A percentile compares a stretch with the other conserved stretches of the same genome.
Evolutionary conservation across 1,140 invertebrate genomes (phyloP).

Genomic region (Procambarus virginalis): DNA sequence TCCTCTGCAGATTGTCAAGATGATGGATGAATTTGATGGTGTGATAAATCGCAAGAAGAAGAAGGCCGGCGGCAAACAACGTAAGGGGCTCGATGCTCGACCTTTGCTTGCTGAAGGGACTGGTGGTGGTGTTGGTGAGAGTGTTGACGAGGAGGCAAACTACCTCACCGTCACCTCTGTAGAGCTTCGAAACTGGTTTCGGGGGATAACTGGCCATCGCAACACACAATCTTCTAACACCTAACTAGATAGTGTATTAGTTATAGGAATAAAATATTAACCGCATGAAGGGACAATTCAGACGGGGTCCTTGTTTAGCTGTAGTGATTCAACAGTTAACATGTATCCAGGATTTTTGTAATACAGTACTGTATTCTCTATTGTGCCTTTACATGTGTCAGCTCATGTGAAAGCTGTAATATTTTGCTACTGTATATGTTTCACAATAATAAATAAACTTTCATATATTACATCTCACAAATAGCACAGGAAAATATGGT

Average conservation of each 20-base stretch:
- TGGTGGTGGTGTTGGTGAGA: slow-evolving; percentile 65
- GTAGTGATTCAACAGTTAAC: no score
- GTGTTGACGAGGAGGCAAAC: slow-evolving; percentile 69
- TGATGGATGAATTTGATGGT: slow-evolving; percentile 96
- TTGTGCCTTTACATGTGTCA: no score
- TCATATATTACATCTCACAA: no score
- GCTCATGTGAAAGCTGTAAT: no score
- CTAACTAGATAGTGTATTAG: slow-evolving; percentile 13
- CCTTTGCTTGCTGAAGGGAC: slow-evolving; percentile 77
- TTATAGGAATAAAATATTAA: neutral
- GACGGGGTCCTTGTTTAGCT: no score
- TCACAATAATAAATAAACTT: no score
- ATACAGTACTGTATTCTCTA: no score
- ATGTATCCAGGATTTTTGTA: no score
- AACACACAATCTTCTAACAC: slow-evolving; percentile 44
- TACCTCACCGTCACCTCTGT: slow-evolving; percentile 71
- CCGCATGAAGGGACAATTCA: neutral
- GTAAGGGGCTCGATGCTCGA: slow-evolving; percentile 76
- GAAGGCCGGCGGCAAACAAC: slow-evolving; percentile 74
- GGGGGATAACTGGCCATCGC: slow-evolving; percentile 64
- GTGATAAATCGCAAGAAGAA: slow-evolving; percentile 84
- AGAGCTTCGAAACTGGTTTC: slow-evolving; percentile 70
- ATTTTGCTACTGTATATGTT: no score
- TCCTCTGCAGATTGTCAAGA: slow-evolving; percentile 84
- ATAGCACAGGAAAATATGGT: no score